Percentiles rank a stretch among this genome's conserved stretches.
These are phyloP conservation scores for Pelmatolapia mariae DNA, from an alignment of 2,113 vertebrate genomes.

Conservation along the genomic window DNA sequence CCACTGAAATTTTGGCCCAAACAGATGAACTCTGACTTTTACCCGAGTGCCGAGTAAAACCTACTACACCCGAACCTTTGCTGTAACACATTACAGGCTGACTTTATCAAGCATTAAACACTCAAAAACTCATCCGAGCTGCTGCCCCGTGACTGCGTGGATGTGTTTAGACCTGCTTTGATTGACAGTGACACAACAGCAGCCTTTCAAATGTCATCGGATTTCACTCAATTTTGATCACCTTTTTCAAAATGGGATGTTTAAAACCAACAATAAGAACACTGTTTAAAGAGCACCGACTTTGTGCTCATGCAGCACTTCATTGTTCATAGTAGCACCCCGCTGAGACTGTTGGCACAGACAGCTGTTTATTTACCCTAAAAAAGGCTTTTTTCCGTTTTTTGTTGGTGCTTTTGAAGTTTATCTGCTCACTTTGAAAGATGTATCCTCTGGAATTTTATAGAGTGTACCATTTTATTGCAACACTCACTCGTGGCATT, in stretches of 20 bases:
- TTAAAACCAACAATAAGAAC: not conserved
- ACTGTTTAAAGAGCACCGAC: not conserved
- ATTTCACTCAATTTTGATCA: not conserved
- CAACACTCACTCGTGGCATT: conserved; percentile 47
- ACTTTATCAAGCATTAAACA: not conserved
- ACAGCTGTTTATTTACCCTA: not conserved
- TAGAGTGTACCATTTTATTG: not conserved
- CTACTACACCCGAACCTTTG: not conserved
- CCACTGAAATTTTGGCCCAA: not conserved
- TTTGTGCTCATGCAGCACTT: not conserved
- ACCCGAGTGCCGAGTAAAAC: fast-evolving
- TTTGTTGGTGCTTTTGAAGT: not conserved
- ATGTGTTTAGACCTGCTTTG: not conserved
- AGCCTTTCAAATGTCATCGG: not conserved
- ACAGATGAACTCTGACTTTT: not conserved
- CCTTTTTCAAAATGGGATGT: not conserved
- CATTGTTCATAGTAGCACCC: not conserved
- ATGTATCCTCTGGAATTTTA: not conserved
- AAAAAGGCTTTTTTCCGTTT: fast-evolving
- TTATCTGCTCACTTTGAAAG: not conserved
- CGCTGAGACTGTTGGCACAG: not conserved
- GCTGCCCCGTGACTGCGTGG: fast-evolving
- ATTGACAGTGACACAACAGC: not conserved
- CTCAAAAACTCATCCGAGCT: not conserved
- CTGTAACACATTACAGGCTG: not conserved